phyloP scores from a whole-genome alignment of 2,888 invertebrate species.

The Micoletzkya japonica region DNA sequence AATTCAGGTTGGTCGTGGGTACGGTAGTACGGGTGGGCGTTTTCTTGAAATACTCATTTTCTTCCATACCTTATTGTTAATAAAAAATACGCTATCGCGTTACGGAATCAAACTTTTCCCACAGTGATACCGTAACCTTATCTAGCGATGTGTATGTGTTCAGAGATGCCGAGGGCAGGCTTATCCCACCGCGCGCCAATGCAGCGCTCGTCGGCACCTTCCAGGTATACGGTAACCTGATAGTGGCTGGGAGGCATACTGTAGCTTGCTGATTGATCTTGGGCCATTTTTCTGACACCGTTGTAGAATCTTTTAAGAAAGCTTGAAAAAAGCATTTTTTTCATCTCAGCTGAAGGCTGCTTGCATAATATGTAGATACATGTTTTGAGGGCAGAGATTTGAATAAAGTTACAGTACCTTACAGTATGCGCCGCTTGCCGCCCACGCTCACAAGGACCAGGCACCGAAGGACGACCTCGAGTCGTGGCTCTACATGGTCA shows the following conservation, averaged over 20 bases:
- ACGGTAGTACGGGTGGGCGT: background rate
- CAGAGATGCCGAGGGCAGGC: slow-evolving; percentile 47
- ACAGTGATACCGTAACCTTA: too few species aligned
- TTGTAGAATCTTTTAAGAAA: too few species aligned
- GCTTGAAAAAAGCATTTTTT: too few species aligned
- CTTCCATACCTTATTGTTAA: too few species aligned
- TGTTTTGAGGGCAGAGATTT: background rate
- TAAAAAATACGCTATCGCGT: too few species aligned
- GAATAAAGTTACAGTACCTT: background rate
- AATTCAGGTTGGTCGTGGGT: slow-evolving; percentile 32
- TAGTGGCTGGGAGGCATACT: too few species aligned
- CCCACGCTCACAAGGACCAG: slow-evolving; percentile 53
- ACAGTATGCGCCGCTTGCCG: slow-evolving; percentile 45
- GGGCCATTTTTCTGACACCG: too few species aligned
- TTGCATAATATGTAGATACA: background rate
- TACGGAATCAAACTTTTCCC: too few species aligned
- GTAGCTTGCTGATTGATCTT: slow-evolving; percentile 27
- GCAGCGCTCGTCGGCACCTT: slow-evolving; percentile 57
- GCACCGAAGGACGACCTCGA: slow-evolving; percentile 55
- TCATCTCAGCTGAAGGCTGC: too few species aligned
- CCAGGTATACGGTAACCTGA: slow-evolving; percentile 31
- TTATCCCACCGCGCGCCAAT: slow-evolving; percentile 48
- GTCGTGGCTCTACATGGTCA: slow-evolving; percentile 56
- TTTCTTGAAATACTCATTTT: background rate
- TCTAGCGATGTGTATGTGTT: too few species aligned